Conservation (phyloP, 2,888 invertebrate species). For the Caenorhabditis panamensis region DNA sequence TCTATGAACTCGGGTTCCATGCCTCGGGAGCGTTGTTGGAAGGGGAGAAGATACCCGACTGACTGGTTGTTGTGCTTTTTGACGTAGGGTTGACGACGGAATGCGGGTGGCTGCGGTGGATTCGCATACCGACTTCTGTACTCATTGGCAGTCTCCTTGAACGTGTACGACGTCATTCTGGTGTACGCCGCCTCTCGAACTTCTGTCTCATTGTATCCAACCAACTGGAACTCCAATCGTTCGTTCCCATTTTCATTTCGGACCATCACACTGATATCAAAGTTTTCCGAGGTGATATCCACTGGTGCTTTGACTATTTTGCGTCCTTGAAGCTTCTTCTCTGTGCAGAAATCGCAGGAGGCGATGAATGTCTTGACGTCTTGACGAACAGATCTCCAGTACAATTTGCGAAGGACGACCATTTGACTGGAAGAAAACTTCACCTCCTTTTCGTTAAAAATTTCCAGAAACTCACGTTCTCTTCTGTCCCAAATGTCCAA, state of each 20-base stretch:
- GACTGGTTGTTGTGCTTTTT: conserved; percentile 56
- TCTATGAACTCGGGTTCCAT: conserved; percentile 66
- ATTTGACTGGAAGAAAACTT: conserved; percentile 65
- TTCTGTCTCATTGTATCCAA: conserved; percentile 69
- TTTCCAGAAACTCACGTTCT: conserved; percentile 61
- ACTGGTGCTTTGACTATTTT: conserved; percentile 73
- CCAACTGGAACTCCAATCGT: conserved; percentile 50
- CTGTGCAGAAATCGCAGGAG: conserved; percentile 68
- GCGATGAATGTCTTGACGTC: conserved; percentile 69
- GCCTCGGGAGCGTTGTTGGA: conserved; percentile 55
- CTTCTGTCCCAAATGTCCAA: conserved; percentile 74
- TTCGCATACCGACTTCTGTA: conserved; percentile 43
- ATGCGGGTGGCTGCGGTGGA: conserved; percentile 25
- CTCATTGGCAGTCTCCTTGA: conserved; percentile 66
- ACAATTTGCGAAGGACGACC: conserved; percentile 67
- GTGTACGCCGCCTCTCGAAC: conserved; percentile 64
- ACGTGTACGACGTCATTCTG: conserved; percentile 72
- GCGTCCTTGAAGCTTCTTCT: conserved; percentile 70
- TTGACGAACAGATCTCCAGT: conserved; percentile 72
- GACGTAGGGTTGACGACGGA: conserved; percentile 71
- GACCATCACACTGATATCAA: conserved; percentile 63
- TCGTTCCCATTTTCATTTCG: conserved; percentile 23
- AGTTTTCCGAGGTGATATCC: conserved; percentile 69
- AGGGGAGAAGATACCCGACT: conserved; percentile 65
- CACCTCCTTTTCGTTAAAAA: too few species aligned